These are phyloP conservation scores for Elysia crispata DNA, from an alignment of 2,888 invertebrate genomes.

Conservation along the genomic window DNA sequence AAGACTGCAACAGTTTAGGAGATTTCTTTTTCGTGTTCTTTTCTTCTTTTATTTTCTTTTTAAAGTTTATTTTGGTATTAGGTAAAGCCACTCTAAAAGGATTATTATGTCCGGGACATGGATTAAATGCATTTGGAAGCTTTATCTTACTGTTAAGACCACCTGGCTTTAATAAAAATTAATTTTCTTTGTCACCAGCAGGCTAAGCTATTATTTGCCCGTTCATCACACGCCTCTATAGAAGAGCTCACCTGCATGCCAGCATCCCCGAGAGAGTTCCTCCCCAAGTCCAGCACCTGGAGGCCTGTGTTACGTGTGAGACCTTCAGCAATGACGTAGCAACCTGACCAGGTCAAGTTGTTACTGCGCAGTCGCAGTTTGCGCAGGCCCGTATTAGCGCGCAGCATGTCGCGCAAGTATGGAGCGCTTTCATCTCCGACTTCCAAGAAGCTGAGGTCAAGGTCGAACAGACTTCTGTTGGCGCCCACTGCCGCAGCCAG, in stretches of 20 bases:
- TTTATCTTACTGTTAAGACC: no score
- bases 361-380: constrained; percentile 71
- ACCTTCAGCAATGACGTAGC: constrained; percentile 68
- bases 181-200: no score
- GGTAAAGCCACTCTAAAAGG: no score
- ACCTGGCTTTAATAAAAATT: no score
- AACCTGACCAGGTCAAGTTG: constrained; percentile 70
- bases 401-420: constrained; percentile 65
- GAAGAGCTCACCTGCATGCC: constrained; percentile 58
- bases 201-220: no score
- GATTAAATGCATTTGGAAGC: no score
- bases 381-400: constrained; percentile 64
- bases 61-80: no score
- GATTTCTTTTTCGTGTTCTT: no score
- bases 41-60: no score
- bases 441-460: constrained; percentile 75
- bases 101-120: no score
- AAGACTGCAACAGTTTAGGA: no score
- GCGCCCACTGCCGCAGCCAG: constrained; percentile 62
- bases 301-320: constrained; percentile 67
- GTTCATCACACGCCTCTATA: no score
- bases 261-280: constrained; percentile 70
- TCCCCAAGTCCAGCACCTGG: constrained; percentile 71
- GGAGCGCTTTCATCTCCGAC: constrained; percentile 70
- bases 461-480: constrained; percentile 65